Base-by-base conservation (phyloP, 1,140 invertebrate species). In the Euura lappo region DNA sequence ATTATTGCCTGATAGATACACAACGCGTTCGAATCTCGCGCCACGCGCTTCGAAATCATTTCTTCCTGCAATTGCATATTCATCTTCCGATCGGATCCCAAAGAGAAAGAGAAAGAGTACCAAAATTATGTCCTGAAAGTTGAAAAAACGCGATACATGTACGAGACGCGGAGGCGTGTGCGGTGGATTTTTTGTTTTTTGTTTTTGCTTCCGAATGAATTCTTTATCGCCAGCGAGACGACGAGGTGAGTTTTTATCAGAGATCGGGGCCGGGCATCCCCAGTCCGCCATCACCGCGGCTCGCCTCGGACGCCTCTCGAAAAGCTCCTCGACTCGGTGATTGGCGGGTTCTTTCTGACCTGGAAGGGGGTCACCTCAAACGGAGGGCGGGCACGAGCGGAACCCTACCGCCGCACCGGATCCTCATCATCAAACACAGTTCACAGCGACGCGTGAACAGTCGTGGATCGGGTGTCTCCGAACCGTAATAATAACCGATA, bases 391-490 rank as follows among this genome's bases (percentile, higher is more conserved):
- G 51, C 13, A 3, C 51, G 51, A 60, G 3, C 51, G 8, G 13
- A 6, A 28, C 28, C 28, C 28, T 3, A 60, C 3, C 51, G 51
- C 10, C 8, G 6, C 51, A 11, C 51, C 10, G 13, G 13, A n/a
- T 6, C 51, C 8, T 6, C 51, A 3, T 3, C 5, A n/a, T 3
- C 28, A 28, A 28, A 28, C 28, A 60, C 10, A 60, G 43, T 67
- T 65, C 76, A 78, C 2, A 78, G 28, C 28, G 73, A 42, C 42
- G 44, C 64, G 43, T 8, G 8, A 74, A 51, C 74, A 71, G 68
- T 75, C 70, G 77, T 75, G 70, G 71, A 65, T 76, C 45, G 44
- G 74, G 73, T 75, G 75, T 76, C 77, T 72, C 51, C 28, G 4
- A 47, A 28, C 28, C 28, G 28, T 28, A 28, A 28, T 28, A 28